Base-by-base conservation (phyloP, 2,888 invertebrate species). In the Alcis repandata region DNA sequence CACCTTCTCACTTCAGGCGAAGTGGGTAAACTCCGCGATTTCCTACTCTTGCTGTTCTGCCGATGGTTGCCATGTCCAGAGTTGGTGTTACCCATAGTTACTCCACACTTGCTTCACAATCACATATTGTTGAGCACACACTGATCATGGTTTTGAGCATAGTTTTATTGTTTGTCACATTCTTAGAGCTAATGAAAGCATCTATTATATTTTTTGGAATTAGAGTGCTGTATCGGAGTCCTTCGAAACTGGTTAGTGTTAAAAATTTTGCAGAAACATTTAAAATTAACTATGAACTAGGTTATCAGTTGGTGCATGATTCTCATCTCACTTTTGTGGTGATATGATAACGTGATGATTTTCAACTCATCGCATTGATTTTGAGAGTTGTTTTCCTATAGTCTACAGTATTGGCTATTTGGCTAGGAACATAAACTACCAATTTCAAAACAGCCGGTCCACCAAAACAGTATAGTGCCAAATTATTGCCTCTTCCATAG, bases 1-100 rank as follows among this genome's bases (percentile, higher is more conserved):
- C 95, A 96, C 96, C 96, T 96, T 88, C 96, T 92, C 68, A 95
- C 95, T 94, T 96, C 96, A 78, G 96, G 97, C 61, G 97, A 97
- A 72, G 96, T 97, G 67, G 97, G 97, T 83, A 97, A 92, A 87
- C 97, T 97, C 83, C 96, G 92, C 52, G 94, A 95, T 82, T 95
- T 95, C 77, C 95, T 91, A 82, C 84, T 93, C 77, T 93, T 92
- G 76, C 89, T 85, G 80, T 90, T 83, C 69, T 90, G 89, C 61
- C 89, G 86, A 51, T 87, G 81, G 56, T 90, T 88, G 2, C 91
- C 90, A 59, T 89, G 89, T 1, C 91, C 90, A 0, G 92, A 92
- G 72, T 87, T 91, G 22, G 90, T 85, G 73, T 94, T 94, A 33
- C 94, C 94, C 94, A 94, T 94, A 41, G 20, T 59, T 10, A 41